Evolutionary conservation across 2,113 vertebrate species (phyloP).

Genomic region (Anguilla rostrata): DNA sequence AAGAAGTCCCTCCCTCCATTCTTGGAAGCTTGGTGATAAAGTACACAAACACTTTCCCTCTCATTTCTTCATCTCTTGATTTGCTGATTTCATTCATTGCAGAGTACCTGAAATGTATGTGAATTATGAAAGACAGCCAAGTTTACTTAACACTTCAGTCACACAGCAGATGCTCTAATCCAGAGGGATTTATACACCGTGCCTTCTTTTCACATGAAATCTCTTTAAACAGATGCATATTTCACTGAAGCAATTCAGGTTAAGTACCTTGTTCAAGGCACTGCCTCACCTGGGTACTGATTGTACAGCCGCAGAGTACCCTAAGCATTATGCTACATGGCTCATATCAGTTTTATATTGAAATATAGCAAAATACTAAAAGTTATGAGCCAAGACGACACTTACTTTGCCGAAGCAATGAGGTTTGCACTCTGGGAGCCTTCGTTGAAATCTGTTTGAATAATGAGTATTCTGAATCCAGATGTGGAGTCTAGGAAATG

Average conservation of each 20-base stretch:
- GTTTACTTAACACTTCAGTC: too few relatives aligned
- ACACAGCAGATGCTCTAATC: too few relatives aligned
- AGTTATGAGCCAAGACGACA: not conserved
- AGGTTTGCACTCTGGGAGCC: constrained; percentile 78
- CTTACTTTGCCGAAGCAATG: constrained; percentile 90
- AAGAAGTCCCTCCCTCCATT: constrained; percentile 79
- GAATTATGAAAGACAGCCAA: not conserved
- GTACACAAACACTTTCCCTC: constrained; percentile 74
- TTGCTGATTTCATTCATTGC: constrained; percentile 90
- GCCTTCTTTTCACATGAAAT: too few relatives aligned
- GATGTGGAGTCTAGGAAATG: constrained; percentile 62
- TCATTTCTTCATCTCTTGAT: constrained; percentile 45
- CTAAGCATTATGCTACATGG: too few relatives aligned
- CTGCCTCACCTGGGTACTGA: too few relatives aligned
- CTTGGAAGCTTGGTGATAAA: constrained; percentile 89
- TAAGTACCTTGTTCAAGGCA: too few relatives aligned
- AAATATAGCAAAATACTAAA: not conserved
- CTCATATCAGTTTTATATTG: not conserved
- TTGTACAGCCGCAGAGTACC: too few relatives aligned
- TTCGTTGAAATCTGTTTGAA: constrained; percentile 88
- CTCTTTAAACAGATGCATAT: too few relatives aligned
- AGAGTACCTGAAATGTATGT: constrained; percentile 74
- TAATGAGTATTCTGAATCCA: constrained; percentile 78
- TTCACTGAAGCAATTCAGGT: too few relatives aligned
- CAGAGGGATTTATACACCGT: too few relatives aligned